Percentiles rank a stretch among this genome's conserved stretches.
Evolutionary conservation across 2,797 vertebrate genomes (phyloP).

Genomic region (Pantherophis alleghaniensis): DNA sequence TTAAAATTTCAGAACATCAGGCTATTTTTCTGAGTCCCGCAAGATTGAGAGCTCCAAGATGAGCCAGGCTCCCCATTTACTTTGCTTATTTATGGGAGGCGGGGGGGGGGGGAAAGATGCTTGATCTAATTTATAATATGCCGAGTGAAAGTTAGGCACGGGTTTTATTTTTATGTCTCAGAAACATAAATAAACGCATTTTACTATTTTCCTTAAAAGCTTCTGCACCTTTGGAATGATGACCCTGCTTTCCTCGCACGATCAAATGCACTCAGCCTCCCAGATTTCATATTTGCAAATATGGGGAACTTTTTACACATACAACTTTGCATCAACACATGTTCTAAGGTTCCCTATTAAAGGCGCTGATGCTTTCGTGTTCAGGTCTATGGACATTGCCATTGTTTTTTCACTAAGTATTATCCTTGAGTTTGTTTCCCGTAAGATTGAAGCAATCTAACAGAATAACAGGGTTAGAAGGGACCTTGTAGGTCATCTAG

Average conservation of each 20-base stretch:
- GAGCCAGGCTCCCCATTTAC: constrained; percentile 13
- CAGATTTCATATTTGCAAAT: constrained; percentile 19
- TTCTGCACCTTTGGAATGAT: neutral
- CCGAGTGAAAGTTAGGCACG: constrained; percentile 23
- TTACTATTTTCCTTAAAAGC: constrained; percentile 28
- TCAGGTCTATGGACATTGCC: neutral
- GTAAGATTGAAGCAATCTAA: neutral
- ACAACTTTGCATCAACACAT: neutral
- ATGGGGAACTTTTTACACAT: neutral
- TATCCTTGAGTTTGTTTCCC: neutral
- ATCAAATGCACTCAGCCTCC: neutral
- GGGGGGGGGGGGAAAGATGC: neutral
- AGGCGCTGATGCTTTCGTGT: neutral
- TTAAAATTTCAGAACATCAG: constrained; percentile 62
- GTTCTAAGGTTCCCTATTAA: neutral
- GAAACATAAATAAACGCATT: constrained; percentile 38
- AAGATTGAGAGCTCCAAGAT: constrained; percentile 29
- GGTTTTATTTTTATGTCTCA: constrained; percentile 22
- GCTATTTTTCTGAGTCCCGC: constrained; percentile 42
- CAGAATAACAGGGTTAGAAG: neutral
- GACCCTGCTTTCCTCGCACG: neutral
- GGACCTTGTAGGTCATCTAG: neutral
- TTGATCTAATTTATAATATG: constrained; percentile 44
- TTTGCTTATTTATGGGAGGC: neutral
- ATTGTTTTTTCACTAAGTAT: fast-evolving